Base-by-base conservation (phyloP, 2,888 invertebrate species). In the Brenthis hecate region DNA sequence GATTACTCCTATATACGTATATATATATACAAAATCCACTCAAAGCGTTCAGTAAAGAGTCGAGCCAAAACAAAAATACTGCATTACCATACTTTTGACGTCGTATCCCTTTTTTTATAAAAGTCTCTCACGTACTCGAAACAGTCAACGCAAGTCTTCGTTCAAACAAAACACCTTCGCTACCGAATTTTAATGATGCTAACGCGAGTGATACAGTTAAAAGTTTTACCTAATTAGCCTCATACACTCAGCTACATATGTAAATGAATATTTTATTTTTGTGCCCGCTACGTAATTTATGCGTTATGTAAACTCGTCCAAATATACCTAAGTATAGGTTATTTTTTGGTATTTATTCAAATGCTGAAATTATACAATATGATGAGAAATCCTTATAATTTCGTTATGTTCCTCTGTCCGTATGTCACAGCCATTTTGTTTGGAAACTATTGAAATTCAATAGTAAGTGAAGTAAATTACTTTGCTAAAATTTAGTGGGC, bases 101-200 rank as follows among this genome's bases (percentile, higher is more conserved):
- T 32, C 23, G 51, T 48, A 6, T 23, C 60, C 51, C 48, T 69
- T 69, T 65, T 19, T 69, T 61, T 65, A 65, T 50, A 61, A 65
- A 69, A 43, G 60, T 36, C 32, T 16, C 51, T 63, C 56, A 36
- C 56, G 47, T 58, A 13, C 23, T 32, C 14, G 14, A 48, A 58
- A 62, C 63, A 53, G 23, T 53, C 53, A 58, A 54, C 55, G 69
- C 66, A 67, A 70, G 65, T 65, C 61, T 64, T 64, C 48, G 65
- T 68, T 28, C 53, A 61, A 65, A 71, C 68, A 70, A 82, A 82
- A 84, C 81, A 82, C 80, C 80, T 81, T 53, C 69, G 68, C 69
- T 71, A 71, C 67, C 83, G 81, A 85, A 85, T 87, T 85, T 85
- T 86, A 87, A 88, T 84, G 85, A 87, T 84, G 81, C 84, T 78